These are phyloP conservation scores for Hippocampus zosterae DNA, from an alignment of 2,113 vertebrate genomes.

Conservation along the genomic window DNA sequence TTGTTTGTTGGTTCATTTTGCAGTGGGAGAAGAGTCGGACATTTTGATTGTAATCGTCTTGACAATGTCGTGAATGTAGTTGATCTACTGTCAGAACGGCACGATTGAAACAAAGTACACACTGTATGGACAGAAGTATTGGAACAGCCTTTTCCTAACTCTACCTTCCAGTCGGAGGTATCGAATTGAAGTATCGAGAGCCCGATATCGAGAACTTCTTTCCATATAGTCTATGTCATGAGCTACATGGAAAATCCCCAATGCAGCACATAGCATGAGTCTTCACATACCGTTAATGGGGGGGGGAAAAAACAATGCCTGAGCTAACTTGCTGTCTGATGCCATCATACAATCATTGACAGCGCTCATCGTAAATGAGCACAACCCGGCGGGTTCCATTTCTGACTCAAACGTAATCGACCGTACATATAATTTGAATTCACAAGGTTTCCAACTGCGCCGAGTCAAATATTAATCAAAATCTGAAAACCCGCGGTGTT, in stretches of 20 bases:
- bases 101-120: conserved; percentile 8
- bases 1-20: not conserved
- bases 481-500: not conserved
- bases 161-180: not conserved
- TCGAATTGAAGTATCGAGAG: not conserved
- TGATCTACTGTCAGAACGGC: conserved; percentile 12
- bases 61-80: conserved; percentile 50
- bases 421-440: not conserved
- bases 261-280: not conserved
- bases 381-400: not conserved
- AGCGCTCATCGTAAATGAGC: not conserved
- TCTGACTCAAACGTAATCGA: not conserved
- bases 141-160: not conserved
- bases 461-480: not conserved
- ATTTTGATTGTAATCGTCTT: conserved; percentile 43
- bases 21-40: conserved; percentile 13
- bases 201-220: too few relatives aligned
- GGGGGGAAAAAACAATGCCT: not conserved
- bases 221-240: too few relatives aligned
- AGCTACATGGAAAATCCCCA: not conserved
- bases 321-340: not conserved
- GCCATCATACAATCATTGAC: not conserved
- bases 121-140: not conserved
- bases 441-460: not conserved
- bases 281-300: not conserved